Conservation (phyloP, 2,888 invertebrate genomes). For the Yponomeuta sedellus region DNA sequence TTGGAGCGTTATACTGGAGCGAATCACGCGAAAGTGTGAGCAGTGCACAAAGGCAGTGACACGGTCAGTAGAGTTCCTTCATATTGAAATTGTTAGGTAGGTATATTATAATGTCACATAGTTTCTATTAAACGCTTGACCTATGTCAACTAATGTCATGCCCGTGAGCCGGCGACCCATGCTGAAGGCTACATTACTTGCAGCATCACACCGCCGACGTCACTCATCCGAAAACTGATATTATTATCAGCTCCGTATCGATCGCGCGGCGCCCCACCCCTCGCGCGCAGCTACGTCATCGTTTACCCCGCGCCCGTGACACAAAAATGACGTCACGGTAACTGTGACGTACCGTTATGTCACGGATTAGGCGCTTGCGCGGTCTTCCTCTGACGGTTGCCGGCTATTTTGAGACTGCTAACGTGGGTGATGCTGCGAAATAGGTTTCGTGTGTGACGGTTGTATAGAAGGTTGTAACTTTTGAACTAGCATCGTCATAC, state of each 20-base stretch:
- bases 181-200: constrained; percentile 44
- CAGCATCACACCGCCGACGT: constrained; percentile 45
- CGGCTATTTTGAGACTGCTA: constrained; percentile 20
- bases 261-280: constrained; percentile 42
- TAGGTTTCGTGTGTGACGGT: constrained; percentile 14
- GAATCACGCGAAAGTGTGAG: background rate
- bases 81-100: background rate
- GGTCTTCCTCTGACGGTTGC: constrained; percentile 10
- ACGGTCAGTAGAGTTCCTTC: background rate
- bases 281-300: constrained; percentile 52
- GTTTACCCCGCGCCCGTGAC: constrained; percentile 34
- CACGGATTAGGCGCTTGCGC: constrained; percentile 52
- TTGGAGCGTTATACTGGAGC: too few relatives aligned
- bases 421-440: constrained; percentile 16
- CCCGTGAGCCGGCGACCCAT: constrained; percentile 65
- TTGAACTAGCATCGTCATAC: background rate
- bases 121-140: constrained; percentile 46
- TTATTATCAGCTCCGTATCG: constrained; percentile 37
- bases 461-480: background rate
- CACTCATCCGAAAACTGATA: constrained; percentile 44
- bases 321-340: constrained; percentile 38
- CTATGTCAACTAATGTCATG: constrained; percentile 36
- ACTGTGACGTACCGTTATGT: constrained; percentile 22
- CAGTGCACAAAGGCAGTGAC: background rate
- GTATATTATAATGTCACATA: constrained; percentile 41